phyloP scores from a whole-genome alignment of 2,113 vertebrate species.

The Apteryx owenii region DNA sequence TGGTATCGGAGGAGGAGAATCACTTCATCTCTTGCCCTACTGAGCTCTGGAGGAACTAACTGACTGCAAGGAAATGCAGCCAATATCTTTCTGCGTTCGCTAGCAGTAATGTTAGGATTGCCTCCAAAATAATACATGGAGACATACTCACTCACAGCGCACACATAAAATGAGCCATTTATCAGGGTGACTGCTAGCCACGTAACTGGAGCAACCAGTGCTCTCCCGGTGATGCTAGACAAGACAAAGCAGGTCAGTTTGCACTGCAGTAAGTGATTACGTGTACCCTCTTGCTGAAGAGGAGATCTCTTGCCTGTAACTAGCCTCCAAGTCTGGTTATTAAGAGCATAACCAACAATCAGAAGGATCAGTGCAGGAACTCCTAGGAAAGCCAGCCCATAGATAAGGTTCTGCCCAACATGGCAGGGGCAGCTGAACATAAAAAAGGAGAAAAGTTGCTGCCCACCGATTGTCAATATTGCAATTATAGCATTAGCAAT shows the following conservation, averaged over 20 bases:
- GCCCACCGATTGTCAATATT: constrained; percentile 70
- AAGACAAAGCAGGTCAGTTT: constrained; percentile 73
- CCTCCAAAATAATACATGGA: constrained; percentile 37
- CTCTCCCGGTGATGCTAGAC: constrained; percentile 74
- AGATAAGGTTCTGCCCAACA: constrained; percentile 75
- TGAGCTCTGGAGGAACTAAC: constrained; percentile 61
- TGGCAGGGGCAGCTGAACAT: constrained; percentile 81
- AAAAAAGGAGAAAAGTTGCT: constrained; percentile 78
- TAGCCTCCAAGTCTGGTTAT: constrained; percentile 77
- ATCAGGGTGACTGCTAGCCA: constrained; percentile 79
- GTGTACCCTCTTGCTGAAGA: neutral
- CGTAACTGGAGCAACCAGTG: constrained; percentile 77
- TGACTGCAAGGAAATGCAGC: constrained; percentile 74
- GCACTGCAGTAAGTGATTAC: constrained; percentile 41
- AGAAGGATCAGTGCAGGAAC: constrained; percentile 79
- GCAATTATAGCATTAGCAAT: constrained; percentile 76
- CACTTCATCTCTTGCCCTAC: constrained; percentile 68
- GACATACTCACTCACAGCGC: constrained; percentile 75
- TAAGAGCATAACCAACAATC: constrained; percentile 74
- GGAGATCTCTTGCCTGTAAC: constrained; percentile 65
- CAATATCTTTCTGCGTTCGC: constrained; percentile 21
- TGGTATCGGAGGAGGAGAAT: constrained; percentile 77
- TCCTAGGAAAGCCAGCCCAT: constrained; percentile 77
- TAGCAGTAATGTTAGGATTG: constrained; percentile 4
- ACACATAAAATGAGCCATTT: constrained; percentile 77